Evolutionary conservation across 2,113 vertebrate genomes (phyloP).

Genomic region (Myanophis thanlyinensis): DNA sequence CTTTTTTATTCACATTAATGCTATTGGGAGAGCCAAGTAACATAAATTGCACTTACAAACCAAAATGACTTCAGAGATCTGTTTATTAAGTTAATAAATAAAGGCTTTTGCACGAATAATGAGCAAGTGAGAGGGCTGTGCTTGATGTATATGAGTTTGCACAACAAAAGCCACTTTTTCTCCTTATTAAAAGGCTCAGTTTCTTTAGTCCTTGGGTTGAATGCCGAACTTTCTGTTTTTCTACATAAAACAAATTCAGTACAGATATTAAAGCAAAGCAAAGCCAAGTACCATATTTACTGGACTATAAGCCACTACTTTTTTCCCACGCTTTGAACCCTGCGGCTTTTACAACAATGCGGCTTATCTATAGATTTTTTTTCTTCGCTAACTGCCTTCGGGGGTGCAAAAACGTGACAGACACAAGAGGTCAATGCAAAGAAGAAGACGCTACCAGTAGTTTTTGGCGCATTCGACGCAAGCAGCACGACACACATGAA

Average conservation of each 20-base stretch:
- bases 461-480: too few species aligned
- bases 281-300: too few species aligned
- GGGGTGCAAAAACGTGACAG: too few species aligned
- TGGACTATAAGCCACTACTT: too few species aligned
- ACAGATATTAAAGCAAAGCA: not conserved
- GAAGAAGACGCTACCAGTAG: too few species aligned
- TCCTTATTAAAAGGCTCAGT: not conserved
- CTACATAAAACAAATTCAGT: not conserved
- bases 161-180: not conserved
- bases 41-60: conserved; percentile 35
- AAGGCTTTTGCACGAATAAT: conserved; percentile 11
- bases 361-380: too few species aligned
- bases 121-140: conserved; percentile 36
- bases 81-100: conserved; percentile 39
- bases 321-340: too few species aligned
- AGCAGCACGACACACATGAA: too few species aligned
- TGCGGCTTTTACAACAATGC: too few species aligned
- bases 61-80: conserved; percentile 24
- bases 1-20: conserved; percentile 34
- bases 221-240: not conserved
- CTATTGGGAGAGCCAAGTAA: conserved; percentile 32
- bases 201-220: not conserved
- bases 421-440: too few species aligned
- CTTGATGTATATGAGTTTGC: conserved; percentile 12
- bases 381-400: too few species aligned